Evolutionary conservation across 2,797 vertebrate species (phyloP), one percentile per base, ranked within the genome.

Genomic region (Enteromius trimaculatus): DNA sequence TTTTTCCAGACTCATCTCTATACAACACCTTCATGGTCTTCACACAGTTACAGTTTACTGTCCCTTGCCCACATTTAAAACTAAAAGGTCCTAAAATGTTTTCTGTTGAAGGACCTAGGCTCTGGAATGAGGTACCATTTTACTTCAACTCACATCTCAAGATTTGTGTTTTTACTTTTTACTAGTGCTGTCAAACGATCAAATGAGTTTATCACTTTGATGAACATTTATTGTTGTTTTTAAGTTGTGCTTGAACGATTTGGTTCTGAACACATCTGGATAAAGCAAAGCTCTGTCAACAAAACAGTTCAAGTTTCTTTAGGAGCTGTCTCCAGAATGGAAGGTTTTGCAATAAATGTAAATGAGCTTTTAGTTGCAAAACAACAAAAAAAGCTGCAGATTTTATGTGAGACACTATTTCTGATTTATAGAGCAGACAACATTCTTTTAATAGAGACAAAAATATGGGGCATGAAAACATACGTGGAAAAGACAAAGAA

Each of bases 231-330:
- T 26, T 69, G 66, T 26, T 37, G 16, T 37, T 74, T 75, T 16
- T n/a, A 14, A 75, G n/a, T 1, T 53, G 60, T 31, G 51, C 51
- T 55, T 55, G 6, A 37, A 14, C n/a, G 16, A 75, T 39, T n/a
- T 23, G 31, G 19, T n/a, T 23, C 21, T 74, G 11, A 51, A 74
- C 21, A 51, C 8, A 53, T 34, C 47, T 21, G 16, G 8, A 71
- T 10, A 10, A 6, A 37, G 31, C 1, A 3, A 19, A 75, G n/a
- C 49, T 31, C 60, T 74, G 31, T 55, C 29, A 75, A 75, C 51
- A 55, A 53, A 23, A 76, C 37, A 37, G 51, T 75, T 49, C 8
- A 6, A 72, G 44, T 72, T 51, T 72, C 26, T 72, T 42, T 47
- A 17, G 10, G 26, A 19, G 70, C 13, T 75, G 29, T 75, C 51